Conservation (phyloP, 2,888 invertebrate species). For the Eupithecia exiguata region DNA sequence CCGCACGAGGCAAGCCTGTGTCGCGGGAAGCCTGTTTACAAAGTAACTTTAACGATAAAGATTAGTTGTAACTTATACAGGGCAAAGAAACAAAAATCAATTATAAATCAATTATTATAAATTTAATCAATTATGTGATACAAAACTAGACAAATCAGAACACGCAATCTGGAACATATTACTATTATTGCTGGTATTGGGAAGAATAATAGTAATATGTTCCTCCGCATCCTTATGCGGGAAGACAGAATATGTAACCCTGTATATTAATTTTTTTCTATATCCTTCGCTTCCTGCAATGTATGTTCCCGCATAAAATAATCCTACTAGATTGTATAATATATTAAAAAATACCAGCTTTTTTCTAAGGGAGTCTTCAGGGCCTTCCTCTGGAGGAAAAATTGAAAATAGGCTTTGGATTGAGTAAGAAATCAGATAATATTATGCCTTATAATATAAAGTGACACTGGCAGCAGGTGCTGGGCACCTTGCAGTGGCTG, state of each 20-base stretch:
- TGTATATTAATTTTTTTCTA: too few species aligned
- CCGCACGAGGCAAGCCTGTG: too few species aligned
- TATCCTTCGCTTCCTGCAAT: not conserved
- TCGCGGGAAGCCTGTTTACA: too few species aligned
- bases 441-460: not conserved
- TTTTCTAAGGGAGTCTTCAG: not conserved
- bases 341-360: too few species aligned
- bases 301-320: not conserved
- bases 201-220: too few species aligned
- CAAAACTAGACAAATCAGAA: too few species aligned
- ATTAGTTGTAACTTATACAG: too few species aligned
- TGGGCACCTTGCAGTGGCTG: not conserved
- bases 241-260: not conserved
- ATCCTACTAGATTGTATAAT: not conserved
- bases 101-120: too few species aligned
- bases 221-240: too few species aligned
- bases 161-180: not conserved
- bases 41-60: too few species aligned
- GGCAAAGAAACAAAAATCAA: too few species aligned
- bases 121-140: too few species aligned
- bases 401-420: not conserved
- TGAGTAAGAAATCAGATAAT: not conserved
- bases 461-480: not conserved
- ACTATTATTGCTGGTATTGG: not conserved
- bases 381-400: not conserved